Conservation (phyloP, 2,888 invertebrate species). For the Pseudeuparius sepicola region DNA sequence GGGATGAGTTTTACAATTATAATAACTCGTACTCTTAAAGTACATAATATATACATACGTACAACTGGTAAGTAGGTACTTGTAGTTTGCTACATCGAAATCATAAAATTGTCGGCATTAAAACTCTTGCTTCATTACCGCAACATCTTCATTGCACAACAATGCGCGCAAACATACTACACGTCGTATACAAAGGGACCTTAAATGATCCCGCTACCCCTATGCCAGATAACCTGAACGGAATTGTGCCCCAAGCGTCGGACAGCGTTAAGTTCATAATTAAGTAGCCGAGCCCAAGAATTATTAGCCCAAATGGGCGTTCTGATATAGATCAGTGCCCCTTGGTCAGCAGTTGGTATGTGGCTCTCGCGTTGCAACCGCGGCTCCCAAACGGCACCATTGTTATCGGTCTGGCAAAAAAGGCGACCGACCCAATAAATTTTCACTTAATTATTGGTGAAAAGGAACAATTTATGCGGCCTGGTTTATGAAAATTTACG, state of each 20-base stretch:
- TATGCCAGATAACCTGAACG: too few relatives aligned
- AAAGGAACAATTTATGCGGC: conserved; percentile 35
- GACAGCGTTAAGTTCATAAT: conserved; percentile 26
- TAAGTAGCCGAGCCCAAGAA: conserved; percentile 29
- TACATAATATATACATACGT: too few relatives aligned
- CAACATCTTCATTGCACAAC: conserved; percentile 1
- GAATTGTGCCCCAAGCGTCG: not conserved
- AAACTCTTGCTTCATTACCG: too few relatives aligned
- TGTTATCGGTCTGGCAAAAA: conserved; percentile 34
- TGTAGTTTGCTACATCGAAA: too few relatives aligned
- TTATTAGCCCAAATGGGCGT: conserved; percentile 31
- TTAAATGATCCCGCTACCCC: too few relatives aligned
- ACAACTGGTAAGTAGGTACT: too few relatives aligned
- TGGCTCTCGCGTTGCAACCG: conserved; percentile 11
- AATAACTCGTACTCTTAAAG: too few relatives aligned
- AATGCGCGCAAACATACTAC: too few relatives aligned
- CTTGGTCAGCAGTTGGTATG: conserved; percentile 20
- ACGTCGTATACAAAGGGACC: too few relatives aligned
- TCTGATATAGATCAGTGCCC: conserved; percentile 22
- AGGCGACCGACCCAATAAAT: conserved; percentile 33
- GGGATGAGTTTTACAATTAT: too few relatives aligned
- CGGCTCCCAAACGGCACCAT: conserved; percentile 28
- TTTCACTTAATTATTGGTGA: conserved; percentile 38
- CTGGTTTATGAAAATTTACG: conserved; percentile 34
- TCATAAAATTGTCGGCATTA: too few relatives aligned